Base-by-base conservation (phyloP, 2,797 vertebrate genomes). In the Arctocebus calabarensis region DNA sequence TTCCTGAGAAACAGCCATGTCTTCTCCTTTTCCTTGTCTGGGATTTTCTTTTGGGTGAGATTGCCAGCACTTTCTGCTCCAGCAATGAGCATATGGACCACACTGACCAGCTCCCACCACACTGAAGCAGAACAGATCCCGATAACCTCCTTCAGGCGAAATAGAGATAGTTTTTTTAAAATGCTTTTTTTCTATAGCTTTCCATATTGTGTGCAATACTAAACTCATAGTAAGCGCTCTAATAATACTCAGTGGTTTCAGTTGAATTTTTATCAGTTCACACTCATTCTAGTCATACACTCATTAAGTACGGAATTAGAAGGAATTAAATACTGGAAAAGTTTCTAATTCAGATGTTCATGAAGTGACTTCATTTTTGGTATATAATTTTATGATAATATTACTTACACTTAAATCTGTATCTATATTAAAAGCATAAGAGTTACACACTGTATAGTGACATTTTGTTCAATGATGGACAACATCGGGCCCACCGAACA, bases 321-420 rank as follows among this genome's bases (percentile, higher is more conserved):
- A 82, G 37, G 62, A 79, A 81, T 85, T 57, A 78, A 70, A 11
- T 84, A 34, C 5, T 92, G 22, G 81, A 75, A 93, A 93, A 43
- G 16, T 79, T 96, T 88, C 32, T 95, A 82, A 84, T 68, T 96
- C 27, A 92, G 22, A 59, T 88, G 25, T 92, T 89, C 52, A 82
- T 83, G 32, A 92, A 91, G 16, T 74, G 40, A 13, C n/a, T 90
- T 96, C 19, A 37, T 37, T 95, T 89, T 94, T 83, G 71, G 7
- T 91, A 10, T 66, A 92, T 74, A 84, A 73, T 71, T 94, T 94
- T 96, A 22, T 95, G 37, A 88, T 84, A 68, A 9, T 70, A 52
- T 77, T 86, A n/a, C 29, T 12, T 93, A 62, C 40, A 43, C 92
- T 84, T 97, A 88, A 91, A 66, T 84, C 7, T 89, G 11, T 86